Evolutionary conservation across 2,797 vertebrate genomes (phyloP).

Genomic region (Parauchenoglanis punctatus): DNA sequence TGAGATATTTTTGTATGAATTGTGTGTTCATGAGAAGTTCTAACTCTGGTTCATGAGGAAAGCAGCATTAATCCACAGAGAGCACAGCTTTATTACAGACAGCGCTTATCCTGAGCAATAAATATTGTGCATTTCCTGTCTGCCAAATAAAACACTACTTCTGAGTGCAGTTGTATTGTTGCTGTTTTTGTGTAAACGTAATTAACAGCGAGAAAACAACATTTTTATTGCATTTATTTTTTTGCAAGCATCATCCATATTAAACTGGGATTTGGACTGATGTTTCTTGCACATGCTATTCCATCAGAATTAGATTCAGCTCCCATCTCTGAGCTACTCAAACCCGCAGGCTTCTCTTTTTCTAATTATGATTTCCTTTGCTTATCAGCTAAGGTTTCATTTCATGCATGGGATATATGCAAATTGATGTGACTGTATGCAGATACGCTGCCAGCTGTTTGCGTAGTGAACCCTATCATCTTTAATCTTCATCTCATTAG

Average conservation of each 20-base stretch:
- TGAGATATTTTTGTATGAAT: constrained; percentile 11
- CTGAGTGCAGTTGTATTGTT: background rate
- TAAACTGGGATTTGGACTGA: background rate
- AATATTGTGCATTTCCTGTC: background rate
- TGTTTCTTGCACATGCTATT: constrained; percentile 11
- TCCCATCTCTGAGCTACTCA: constrained; percentile 17
- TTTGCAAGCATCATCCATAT: background rate
- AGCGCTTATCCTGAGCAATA: background rate
- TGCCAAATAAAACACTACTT: background rate
- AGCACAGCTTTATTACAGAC: constrained; percentile 17
- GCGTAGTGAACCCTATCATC: constrained; percentile 54
- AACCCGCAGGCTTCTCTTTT: constrained; percentile 37
- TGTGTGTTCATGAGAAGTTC: constrained; percentile 29
- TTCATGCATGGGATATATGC: constrained; percentile 46
- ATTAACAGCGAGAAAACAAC: constrained; percentile 8
- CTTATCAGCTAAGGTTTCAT: constrained; percentile 59
- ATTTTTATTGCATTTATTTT: constrained; percentile 9
- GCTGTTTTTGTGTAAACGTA: background rate
- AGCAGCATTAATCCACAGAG: constrained; percentile 6
- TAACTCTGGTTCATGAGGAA: constrained; percentile 12
- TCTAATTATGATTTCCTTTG: constrained; percentile 49
- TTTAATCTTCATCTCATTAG: constrained; percentile 61
- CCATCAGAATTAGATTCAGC: constrained; percentile 27
- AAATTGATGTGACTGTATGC: constrained; percentile 52
- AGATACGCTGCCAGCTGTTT: constrained; percentile 56